Conservation (phyloP, 2,888 invertebrate genomes). For the Frankliniella fusca region DNA sequence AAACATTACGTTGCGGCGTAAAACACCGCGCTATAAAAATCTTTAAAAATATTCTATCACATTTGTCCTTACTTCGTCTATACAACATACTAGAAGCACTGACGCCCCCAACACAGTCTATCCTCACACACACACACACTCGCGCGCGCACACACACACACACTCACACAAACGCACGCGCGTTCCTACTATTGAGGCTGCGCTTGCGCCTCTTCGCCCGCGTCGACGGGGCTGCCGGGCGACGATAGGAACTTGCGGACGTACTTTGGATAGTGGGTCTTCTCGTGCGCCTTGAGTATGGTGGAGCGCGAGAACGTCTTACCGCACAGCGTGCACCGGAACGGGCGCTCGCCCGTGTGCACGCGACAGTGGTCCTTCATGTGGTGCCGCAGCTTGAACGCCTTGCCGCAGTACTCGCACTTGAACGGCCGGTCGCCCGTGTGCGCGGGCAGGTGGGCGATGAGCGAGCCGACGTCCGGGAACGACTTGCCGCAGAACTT, state of each 20-base stretch:
- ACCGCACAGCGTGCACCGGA: conserved; percentile 82
- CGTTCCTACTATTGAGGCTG: conserved; percentile 17
- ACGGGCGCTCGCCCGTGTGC: conserved; percentile 86
- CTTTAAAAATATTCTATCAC: conserved; percentile 24
- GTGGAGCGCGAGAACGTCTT: conserved; percentile 88
- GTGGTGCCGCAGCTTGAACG: conserved; percentile 86
- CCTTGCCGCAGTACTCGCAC: conserved; percentile 91
- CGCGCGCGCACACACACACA: neutral
- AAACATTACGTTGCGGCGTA: neutral
- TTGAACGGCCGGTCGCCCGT: conserved; percentile 88
- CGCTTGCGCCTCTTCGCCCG: conserved; percentile 55
- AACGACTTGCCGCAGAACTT: conserved; percentile 91
- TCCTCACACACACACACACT: neutral
- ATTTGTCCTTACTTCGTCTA: conserved; percentile 13
- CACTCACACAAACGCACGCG: conserved; percentile 25
- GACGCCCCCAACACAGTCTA: conserved; percentile 2
- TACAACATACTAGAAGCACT: conserved; percentile 7
- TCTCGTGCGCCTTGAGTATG: conserved; percentile 87
- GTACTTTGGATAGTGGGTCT: conserved; percentile 88
- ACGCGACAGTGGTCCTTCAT: conserved; percentile 94
- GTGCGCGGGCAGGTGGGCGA: conserved; percentile 82
- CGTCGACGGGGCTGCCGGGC: conserved; percentile 52
- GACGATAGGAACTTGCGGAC: conserved; percentile 85
- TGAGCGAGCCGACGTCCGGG: conserved; percentile 82
- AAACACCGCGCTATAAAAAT: neutral